A percentile compares a stretch with the other conserved stretches of the same genome.
These are phyloP conservation scores for Eueremaeus valkanovi DNA, from an alignment of 2,888 invertebrate species.

Conservation along the genomic window DNA sequence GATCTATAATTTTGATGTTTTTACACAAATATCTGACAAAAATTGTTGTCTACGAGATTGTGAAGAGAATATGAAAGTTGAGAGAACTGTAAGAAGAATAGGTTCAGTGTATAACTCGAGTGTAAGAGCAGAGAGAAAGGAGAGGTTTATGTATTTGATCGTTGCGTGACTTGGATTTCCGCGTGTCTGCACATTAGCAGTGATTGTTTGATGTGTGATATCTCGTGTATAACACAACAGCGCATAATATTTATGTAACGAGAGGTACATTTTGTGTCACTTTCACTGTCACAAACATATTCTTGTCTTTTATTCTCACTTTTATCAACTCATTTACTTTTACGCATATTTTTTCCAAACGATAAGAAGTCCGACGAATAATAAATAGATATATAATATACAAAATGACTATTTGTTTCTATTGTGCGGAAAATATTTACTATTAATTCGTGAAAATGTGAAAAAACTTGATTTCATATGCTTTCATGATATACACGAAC, in stretches of 20 bases:
- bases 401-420: not conserved
- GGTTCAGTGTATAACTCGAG: too few species aligned
- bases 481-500: not conserved
- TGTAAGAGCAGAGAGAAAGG: too few species aligned
- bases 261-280: not conserved
- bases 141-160: not conserved
- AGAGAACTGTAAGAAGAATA: too few species aligned
- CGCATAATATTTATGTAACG: not conserved
- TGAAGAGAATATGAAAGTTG: too few species aligned
- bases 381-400: not conserved
- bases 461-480: too few species aligned
- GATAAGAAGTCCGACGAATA: constrained; percentile 3
- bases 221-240: too few species aligned
- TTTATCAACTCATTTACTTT: not conserved
- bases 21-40: too few species aligned
- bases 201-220: constrained; percentile 11
- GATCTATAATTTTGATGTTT: too few species aligned
- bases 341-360: not conserved
- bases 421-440: not conserved
- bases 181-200: not conserved
- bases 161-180: constrained; percentile 14
- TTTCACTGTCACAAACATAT: not conserved
- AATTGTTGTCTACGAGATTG: too few species aligned
- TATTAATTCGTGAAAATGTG: too few species aligned
- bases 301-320: not conserved